phyloP scores from a whole-genome alignment of 2,888 invertebrate genomes.

The Pachymerium ferrugineum region DNA sequence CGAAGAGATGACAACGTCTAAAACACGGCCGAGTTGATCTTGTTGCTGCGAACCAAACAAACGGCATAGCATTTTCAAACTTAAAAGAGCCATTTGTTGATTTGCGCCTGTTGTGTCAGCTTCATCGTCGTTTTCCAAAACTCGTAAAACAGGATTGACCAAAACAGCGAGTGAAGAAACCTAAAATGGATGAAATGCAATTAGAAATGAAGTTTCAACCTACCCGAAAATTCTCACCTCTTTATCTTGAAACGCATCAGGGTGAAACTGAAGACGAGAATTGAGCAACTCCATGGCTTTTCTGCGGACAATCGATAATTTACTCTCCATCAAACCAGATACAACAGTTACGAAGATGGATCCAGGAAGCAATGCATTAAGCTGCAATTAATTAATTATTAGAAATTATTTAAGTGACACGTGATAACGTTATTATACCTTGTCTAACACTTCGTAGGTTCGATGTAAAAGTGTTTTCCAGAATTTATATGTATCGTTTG shows the following conservation, averaged over 20 bases:
- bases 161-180: conserved; percentile 47
- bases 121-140: conserved; percentile 51
- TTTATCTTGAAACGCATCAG: conserved; percentile 54
- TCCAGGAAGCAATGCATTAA: conserved; percentile 61
- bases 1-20: conserved; percentile 34
- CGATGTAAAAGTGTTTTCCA: conserved; percentile 77
- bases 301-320: conserved; percentile 63
- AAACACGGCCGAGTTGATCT: conserved; percentile 58
- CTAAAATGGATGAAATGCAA: conserved; percentile 32
- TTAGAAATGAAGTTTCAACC: no score
- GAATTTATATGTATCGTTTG: conserved; percentile 55
- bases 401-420: not conserved
- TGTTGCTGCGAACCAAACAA: conserved; percentile 62
- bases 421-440: conserved; percentile 46
- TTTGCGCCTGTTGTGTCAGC: conserved; percentile 49
- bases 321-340: conserved; percentile 62
- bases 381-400: conserved; percentile 38
- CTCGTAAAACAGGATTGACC: conserved; percentile 57
- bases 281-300: conserved; percentile 82
- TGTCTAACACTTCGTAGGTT: conserved; percentile 71
- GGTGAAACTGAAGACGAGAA: conserved; percentile 66
- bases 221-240: conserved; percentile 30
- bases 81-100: conserved; percentile 75
- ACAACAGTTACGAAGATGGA: conserved; percentile 74
- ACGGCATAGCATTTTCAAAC: conserved; percentile 74